Percentiles rank a stretch among this genome's conserved stretches.
Conservation (phyloP, 1,140 invertebrate genomes). For the Drosophila ogumai region DNA sequence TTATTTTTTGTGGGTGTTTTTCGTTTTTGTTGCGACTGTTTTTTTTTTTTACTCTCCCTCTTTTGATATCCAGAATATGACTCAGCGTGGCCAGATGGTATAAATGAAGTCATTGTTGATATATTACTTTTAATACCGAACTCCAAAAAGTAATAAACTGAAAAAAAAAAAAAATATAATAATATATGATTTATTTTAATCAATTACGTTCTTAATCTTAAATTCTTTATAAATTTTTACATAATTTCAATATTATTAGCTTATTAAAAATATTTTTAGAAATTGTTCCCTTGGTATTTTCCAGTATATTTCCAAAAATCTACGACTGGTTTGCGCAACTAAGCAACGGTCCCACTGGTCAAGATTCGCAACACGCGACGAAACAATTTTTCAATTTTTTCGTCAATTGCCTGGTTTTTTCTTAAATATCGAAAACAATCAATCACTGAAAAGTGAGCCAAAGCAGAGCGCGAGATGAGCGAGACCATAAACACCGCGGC, state of each 20-base stretch:
- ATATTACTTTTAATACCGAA: not conserved
- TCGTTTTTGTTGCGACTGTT: not conserved
- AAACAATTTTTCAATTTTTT: constrained; percentile 25
- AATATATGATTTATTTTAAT: not conserved
- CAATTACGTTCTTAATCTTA: too few relatives aligned
- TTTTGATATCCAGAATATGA: constrained; percentile 23
- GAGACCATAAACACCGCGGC: constrained; percentile 78
- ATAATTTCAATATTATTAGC: not conserved
- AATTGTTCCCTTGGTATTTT: not conserved
- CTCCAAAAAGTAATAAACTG: not conserved
- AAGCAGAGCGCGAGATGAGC: constrained; percentile 64
- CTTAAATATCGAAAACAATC: constrained; percentile 25
- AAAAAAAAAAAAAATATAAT: constrained; percentile 1
- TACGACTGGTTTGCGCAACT: not conserved
- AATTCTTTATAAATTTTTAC: fast-evolving
- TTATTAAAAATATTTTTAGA: too few relatives aligned
- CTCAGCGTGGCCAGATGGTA: constrained; percentile 15
- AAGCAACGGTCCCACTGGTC: constrained; percentile 6
- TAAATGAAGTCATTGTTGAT: constrained; percentile 15
- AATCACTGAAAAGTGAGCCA: constrained; percentile 17
- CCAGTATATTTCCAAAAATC: not conserved
- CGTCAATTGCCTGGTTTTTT: constrained; percentile 18
- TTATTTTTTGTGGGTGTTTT: constrained; percentile 7
- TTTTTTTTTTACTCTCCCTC: constrained; percentile 17
- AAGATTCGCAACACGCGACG: constrained; percentile 34